Base-by-base conservation (phyloP, 1,140 invertebrate genomes). In the Cherax destructor region DNA sequence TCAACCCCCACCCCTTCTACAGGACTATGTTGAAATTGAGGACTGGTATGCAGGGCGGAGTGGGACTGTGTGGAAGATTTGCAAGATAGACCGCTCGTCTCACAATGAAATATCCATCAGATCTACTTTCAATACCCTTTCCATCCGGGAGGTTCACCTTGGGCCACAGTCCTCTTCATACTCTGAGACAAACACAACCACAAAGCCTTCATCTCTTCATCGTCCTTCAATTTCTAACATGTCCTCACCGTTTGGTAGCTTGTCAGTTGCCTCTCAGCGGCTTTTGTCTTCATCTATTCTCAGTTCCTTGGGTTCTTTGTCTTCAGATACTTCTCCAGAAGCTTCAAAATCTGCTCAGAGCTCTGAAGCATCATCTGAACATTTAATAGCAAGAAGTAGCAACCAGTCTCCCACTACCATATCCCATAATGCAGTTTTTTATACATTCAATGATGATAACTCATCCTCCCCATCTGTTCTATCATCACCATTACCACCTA, bases 121-220 rank as follows among this genome's bases (percentile, higher is more conserved):
- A 4, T 94, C 94, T 10, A 91, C 80, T n/a, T 93, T 94, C 88
- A 94, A 94, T 84, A 93, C 93, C 56, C 88, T 94, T 41, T 92
- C 93, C 56, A 83, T 94, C 21, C 91, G 92, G 50, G 93, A 94
- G 80, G 91, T 94, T 16, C 93, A 91, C 88, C 79, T 84, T 41
- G 30, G 50, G 7, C 77, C 78, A 30, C 41, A 47, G 10, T 21
- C 61, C 16, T 30, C 77, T 24, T 21, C 47, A 0, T 56, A 61
- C 0, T 79, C 81, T 9, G 47, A 24, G 16, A 56, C 49, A 41
- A 59, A 50, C 30, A 21, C 61, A 10, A 41, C 90, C 11, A 61
- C 80, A 13, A 52, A 83, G 18, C 50, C 69, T 41, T 3, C 50
- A 74, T 72, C 74, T 41, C 21, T 41, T 72, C 41, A 41, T 30